Evolutionary conservation across 2,888 invertebrate genomes (phyloP), one percentile per base, ranked within the genome.

Genomic region (Melinaea marsaeus): DNA sequence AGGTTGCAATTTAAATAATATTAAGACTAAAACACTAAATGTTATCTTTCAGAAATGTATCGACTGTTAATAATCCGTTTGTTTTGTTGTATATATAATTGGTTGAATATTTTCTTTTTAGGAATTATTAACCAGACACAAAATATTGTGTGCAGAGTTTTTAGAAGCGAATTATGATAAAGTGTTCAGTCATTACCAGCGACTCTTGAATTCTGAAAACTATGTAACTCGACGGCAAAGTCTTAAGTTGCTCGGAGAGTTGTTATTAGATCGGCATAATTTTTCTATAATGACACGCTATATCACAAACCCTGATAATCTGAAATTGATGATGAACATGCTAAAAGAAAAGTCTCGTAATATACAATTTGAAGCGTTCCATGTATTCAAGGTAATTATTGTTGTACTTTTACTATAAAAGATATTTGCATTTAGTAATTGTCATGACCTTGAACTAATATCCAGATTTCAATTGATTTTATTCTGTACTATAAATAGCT

Each of bases 311-410:
- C 99, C 99, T 42, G 99, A 99, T 87, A 99, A 99, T 92, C 93
- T 99, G 72, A 99, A 99, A 89, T 93, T 99, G 74, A 99, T 99
- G 99, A 99, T 99, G 99, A 99, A 99, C 88, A 98, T 99, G 98
- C 93, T 99, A 82, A 97, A 98, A 91, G 99, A 99, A 86, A 98
- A 99, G 87, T 98, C 99, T 77, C 95, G 99, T 79, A 99, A 99
- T 92, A 99, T 99, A 83, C 99, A 99, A 91, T 99, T 99, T 92
- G 99, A 99, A 93, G 99, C 99, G 91, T 99, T 99, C 93, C 99
- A 99, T 87, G 99, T 99, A 79, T 99, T 99, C 93, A 99, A 99
- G 95, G 98, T 98, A 88, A 76, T 22, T 32, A 45, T 45, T 58
- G 42, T 9, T 35, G 22, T 61, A 5, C 2, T 60, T 70, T 13